Base-by-base conservation (phyloP, 2,888 invertebrate species). In the Lasius platythorax region DNA sequence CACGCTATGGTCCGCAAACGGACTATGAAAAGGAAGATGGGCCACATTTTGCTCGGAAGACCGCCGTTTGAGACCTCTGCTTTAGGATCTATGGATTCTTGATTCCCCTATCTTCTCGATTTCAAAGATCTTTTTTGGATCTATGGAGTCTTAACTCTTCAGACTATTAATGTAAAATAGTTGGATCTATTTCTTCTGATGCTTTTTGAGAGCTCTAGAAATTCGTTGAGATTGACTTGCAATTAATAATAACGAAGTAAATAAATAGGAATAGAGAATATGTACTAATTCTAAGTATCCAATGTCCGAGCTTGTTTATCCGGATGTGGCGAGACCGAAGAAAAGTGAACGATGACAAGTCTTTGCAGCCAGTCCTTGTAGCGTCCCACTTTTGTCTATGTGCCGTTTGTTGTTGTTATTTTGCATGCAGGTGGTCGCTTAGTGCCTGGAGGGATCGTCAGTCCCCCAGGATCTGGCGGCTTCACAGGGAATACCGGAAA, bases 401-500 rank as follows among this genome's bases (percentile, higher is more conserved):
- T 93, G 91, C 87, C 91, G 91, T 93, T 93, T 63, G 92, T 92
- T 94, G 93, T 92, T 93, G 93, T 89, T 90, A 88, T 90, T 92
- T 96, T 96, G 96, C 95, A 96, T 96, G 96, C 95, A 95, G 95
- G 95, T 93, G 94, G 94, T 89, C 94, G 95, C 90, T 92, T 94
- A 91, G 92, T 93, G 90, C 93, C 94, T 92, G 93, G 94, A 87
- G 94, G 93, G 89, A 94, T 94, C 91, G 93, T 93, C 93, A 94
- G 93, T 94, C 94, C 94, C 91, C 93, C 95, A 92, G 95, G 95
- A 95, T 96, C 96, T 95, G 95, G 95, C 95, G 94, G 95, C 95
- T 94, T 95, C 85, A 93, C 93, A 91, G 94, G 93, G 91, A 94
- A 93, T 91, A 91, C 91, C 90, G 92, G 88, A 85, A 92, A 94